Evolutionary conservation across 2,113 vertebrate species (phyloP), one percentile per base, ranked within the genome.

Genomic region (Lycaon pictus): DNA sequence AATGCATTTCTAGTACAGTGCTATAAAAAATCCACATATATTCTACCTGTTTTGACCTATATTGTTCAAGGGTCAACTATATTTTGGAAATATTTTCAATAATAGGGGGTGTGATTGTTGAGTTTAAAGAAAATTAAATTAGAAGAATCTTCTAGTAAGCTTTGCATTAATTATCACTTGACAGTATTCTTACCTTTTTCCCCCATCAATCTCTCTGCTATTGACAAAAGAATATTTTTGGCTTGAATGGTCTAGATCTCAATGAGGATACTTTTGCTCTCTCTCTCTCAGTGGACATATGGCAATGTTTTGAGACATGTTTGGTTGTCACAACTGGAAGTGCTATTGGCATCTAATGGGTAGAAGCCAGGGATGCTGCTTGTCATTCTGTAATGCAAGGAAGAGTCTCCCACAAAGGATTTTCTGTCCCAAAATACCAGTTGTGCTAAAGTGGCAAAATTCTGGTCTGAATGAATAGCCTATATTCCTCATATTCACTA

Each of bases 21-120:
- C 43, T 29, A 15, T 2, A 51, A 77, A 48, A 76, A 16, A 51
- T 10, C 13, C 74, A 77, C 15, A 16, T 29, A 77, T 17, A 77
- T 29, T 29, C 2, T 3, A 51, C 43, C 13, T 51, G 4, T 51
- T 77, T 43, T 16, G 48, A 77, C 43, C 43, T 43, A 51, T 27
- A 17, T 69, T 69, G 67, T 35, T 69, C 17, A 69, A 69, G 32
- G 17, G 8, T 69, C 67, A 69, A 35, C 67, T 20, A 11, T 56
- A 81, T 90, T 88, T 65, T 74, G 56, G 55, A 95, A 74, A 19
- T 81, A 25, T 81, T 92, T 95, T 86, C n/a, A 82, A 8, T 82
- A 92, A 58, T 2, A 90, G 4, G 13, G 48, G 0, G 0, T 63
- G 1, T 86, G 62, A 82, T 85, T 43, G 25, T 15, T 81, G 87